Evolutionary conservation across 2,888 invertebrate species (phyloP).

Genomic region (Drosophila stalkeri): DNA sequence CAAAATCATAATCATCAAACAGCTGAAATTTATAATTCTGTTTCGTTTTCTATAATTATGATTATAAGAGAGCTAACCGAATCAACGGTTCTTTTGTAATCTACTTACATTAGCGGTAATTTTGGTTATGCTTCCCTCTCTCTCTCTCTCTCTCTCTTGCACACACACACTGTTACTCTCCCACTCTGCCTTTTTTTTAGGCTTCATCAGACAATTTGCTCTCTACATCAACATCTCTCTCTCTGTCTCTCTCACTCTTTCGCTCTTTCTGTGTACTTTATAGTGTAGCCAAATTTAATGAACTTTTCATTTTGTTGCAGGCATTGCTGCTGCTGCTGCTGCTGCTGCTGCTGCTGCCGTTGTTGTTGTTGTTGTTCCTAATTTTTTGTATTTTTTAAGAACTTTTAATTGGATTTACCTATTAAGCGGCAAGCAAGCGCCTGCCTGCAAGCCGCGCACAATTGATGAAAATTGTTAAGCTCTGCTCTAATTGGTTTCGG

Average conservation of each 20-base stretch:
- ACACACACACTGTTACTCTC: not conserved
- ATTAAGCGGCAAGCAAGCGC: constrained; percentile 58
- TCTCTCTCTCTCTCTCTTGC: not conserved
- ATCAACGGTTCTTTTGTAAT: constrained; percentile 65
- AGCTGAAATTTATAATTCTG: constrained; percentile 22
- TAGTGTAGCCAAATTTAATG: constrained; percentile 58
- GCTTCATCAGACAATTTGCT: constrained; percentile 44
- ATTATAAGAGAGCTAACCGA: constrained; percentile 40
- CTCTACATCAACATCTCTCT: not conserved
- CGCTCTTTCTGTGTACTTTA: not conserved
- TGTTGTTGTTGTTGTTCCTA: constrained; percentile 9
- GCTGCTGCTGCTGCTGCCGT: constrained; percentile 7
- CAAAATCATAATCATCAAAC: constrained; percentile 42
- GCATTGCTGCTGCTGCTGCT: constrained; percentile 5
- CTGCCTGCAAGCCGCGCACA: constrained; percentile 40
- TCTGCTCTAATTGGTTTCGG: constrained; percentile 68
- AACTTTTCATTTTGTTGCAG: constrained; percentile 51
- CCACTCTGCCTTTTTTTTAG: constrained; percentile 6
- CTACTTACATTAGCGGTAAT: constrained; percentile 65
- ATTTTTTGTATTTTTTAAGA: constrained; percentile 44
- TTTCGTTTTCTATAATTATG: constrained; percentile 39
- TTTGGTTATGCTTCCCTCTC: constrained; percentile 1
- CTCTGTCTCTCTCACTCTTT: too few relatives aligned
- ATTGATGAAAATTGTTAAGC: constrained; percentile 72
- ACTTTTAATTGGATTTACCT: constrained; percentile 72